Evolutionary conservation across 2,113 vertebrate species (phyloP).

Genomic region (Rutilus rutilus): DNA sequence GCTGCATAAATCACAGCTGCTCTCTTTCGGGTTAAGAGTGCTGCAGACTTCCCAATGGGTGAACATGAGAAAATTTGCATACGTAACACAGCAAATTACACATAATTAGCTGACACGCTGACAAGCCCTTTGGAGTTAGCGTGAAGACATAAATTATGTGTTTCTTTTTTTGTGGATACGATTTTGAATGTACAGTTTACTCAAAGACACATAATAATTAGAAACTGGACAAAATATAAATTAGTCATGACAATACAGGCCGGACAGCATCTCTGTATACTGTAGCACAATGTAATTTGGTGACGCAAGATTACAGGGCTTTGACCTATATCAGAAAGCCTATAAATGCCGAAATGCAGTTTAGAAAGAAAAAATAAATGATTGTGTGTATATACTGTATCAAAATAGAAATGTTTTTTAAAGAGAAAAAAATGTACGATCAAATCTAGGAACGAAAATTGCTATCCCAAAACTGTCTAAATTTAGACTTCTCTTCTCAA

Average conservation of each 20-base stretch:
- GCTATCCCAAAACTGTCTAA: background rate
- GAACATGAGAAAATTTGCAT: slow-evolving; percentile 41
- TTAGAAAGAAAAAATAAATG: background rate
- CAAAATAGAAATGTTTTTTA: background rate
- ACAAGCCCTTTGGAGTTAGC: slow-evolving; percentile 14
- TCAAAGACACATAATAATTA: background rate
- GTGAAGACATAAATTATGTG: slow-evolving; percentile 12
- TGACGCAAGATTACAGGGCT: slow-evolving; percentile 23
- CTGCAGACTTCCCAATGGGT: slow-evolving; percentile 34
- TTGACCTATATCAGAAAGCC: background rate
- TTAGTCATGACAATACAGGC: background rate
- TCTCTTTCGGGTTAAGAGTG: slow-evolving; percentile 27
- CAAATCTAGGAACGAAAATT: background rate
- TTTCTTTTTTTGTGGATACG: background rate
- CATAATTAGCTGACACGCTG: slow-evolving; percentile 31
- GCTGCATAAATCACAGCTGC: slow-evolving; percentile 48
- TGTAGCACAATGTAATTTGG: slow-evolving; percentile 18
- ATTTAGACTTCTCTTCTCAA: background rate
- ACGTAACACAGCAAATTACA: slow-evolving; percentile 42
- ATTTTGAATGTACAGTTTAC: background rate
- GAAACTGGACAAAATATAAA: slow-evolving; percentile 5
- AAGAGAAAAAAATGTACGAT: background rate
- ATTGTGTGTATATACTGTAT: background rate
- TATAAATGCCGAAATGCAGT: background rate
- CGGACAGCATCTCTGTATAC: background rate